Conservation (phyloP, 1,140 invertebrate genomes). For the Sinella curviseta region DNA sequence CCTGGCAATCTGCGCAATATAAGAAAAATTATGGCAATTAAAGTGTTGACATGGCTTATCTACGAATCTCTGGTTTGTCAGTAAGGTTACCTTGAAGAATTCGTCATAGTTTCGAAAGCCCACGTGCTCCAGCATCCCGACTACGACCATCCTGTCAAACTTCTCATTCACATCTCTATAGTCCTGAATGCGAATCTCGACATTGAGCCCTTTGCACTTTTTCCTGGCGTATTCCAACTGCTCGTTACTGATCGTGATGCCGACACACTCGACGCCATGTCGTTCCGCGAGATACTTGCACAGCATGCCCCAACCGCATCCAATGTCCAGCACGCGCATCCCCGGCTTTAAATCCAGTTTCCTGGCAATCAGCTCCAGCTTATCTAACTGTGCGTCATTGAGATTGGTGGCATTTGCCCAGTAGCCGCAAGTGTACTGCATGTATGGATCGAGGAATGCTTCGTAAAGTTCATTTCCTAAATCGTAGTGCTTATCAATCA, state of each 20-base stretch:
- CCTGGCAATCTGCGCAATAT: too few relatives aligned
- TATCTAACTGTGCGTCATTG: background rate
- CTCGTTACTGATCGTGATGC: background rate
- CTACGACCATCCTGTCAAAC: background rate
- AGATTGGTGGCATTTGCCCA: background rate
- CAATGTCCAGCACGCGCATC: slow-evolving; percentile 17
- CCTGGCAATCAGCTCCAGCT: slow-evolving; percentile 4
- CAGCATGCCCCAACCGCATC: background rate
- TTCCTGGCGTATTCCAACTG: background rate
- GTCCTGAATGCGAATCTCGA: background rate
- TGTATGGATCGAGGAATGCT: background rate
- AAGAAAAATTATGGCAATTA: background rate
- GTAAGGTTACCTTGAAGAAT: slow-evolving; percentile 11
- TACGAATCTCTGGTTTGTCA: background rate
- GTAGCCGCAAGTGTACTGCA: slow-evolving; percentile 19
- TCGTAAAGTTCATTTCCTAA: slow-evolving; percentile 19
- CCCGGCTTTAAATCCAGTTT: slow-evolving; percentile 16
- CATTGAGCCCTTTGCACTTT: background rate
- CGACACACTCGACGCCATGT: slow-evolving; percentile 11
- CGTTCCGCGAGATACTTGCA: background rate
- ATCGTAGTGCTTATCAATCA: background rate
- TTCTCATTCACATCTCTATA: slow-evolving; percentile 1
- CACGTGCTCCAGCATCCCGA: slow-evolving; percentile 6
- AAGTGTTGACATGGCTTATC: background rate
- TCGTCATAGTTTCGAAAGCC: background rate